Conservation (phyloP, 2,113 vertebrate genomes). For the Scartelaos histophorus region DNA sequence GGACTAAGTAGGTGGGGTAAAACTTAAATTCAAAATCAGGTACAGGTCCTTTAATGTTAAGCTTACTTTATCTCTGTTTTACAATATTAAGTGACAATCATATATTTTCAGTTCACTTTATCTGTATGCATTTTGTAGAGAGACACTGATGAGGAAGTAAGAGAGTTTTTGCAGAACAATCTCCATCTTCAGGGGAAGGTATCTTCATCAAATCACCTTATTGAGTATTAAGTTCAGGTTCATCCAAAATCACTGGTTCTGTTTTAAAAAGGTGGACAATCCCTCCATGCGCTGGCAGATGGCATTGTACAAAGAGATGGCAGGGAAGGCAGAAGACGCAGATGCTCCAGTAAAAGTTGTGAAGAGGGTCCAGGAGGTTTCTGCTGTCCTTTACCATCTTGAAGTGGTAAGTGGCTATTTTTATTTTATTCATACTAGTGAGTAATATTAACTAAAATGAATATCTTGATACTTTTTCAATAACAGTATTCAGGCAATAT, state of each 20-base stretch:
- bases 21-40: too few species aligned
- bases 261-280: conserved; percentile 82
- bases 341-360: conserved; percentile 88
- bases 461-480: too few species aligned
- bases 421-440: too few species aligned
- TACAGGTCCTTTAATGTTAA: background rate
- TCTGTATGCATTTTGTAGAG: conserved; percentile 75
- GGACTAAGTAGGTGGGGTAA: too few species aligned
- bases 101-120: conserved; percentile 7
- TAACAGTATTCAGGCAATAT: too few species aligned
- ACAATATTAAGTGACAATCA: background rate
- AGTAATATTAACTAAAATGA: too few species aligned
- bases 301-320: conserved; percentile 88
- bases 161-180: conserved; percentile 90
- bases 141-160: conserved; percentile 94
- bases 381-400: conserved; percentile 89
- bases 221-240: background rate
- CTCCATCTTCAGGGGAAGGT: conserved; percentile 95
- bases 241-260: conserved; percentile 12
- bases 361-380: conserved; percentile 89
- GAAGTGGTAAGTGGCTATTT: conserved; percentile 78
- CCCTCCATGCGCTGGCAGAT: conserved; percentile 93
- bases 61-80: background rate
- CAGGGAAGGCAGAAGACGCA: conserved; percentile 88
- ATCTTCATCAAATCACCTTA: background rate